Evolutionary conservation across 2,888 invertebrate genomes (phyloP), one percentile per base, ranked within the genome.

Genomic region (Hydriomena furcata): DNA sequence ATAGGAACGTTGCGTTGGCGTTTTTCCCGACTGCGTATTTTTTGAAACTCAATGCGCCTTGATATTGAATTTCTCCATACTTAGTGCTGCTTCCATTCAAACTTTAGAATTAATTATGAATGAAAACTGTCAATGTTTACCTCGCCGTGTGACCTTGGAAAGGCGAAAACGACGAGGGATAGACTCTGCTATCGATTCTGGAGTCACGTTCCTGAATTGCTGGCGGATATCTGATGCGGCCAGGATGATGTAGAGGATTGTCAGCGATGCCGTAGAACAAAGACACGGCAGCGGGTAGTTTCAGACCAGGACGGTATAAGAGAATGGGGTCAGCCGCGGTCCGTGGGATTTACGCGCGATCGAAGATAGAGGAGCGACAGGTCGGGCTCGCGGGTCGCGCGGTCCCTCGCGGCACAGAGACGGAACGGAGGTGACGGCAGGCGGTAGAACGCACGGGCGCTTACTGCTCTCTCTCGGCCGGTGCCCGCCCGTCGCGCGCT

Each of bases 121-220:
- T 75, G 76, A 74, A 78, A 72, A 60, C 63, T 60, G 52, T 55
- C 58, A 59, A 59, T 71, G 75, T 79, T 80, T 82, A 85, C 84
- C 86, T 86, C 73, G 76, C 72, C 73, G 64, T 63, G 66, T 73
- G 82, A 83, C 82, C 84, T 84, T 84, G 79, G 73, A 58, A 57
- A 68, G 61, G 69, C 65, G 65, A 63, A 67, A 63, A 68, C 63
- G 63, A 61, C 58, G 65, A 73, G 59, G 62, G 68, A 66, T 57
- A 63, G 62, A 60, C 34, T 65, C 71, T 62, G 63, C 72, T 76
- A 76, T 76, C 64, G 77, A 76, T 75, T 67, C 68, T 61, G 64
- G 61, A 63, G 58, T 55, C 76, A 76, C 71, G 68, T 73, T 73
- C 67, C 65, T 63, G 55, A 60, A 66, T 59, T 62, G 61, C 59